Conservation (phyloP, 2,888 invertebrate species). For the Boloria euphrosyne region DNA sequence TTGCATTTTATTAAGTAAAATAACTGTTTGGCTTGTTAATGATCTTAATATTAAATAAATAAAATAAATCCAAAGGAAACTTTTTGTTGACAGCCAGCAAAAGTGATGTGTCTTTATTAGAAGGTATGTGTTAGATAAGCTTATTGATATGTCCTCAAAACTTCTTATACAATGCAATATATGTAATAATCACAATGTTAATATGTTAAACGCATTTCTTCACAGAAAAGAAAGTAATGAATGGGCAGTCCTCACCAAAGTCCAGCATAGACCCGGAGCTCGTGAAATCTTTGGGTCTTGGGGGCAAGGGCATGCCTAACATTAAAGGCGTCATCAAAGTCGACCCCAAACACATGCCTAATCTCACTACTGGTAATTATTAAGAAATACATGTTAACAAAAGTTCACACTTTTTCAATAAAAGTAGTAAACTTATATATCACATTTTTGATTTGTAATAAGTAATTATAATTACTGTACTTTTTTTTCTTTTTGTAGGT, state of each 20-base stretch:
- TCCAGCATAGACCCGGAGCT: constrained; percentile 76
- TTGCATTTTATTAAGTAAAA: no score
- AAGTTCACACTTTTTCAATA: neutral
- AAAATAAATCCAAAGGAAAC: neutral
- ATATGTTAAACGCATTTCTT: constrained; percentile 41
- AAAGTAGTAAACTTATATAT: neutral
- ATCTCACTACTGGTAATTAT: constrained; percentile 74
- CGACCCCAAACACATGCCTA: constrained; percentile 87
- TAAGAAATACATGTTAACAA: neutral
- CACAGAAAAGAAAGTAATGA: constrained; percentile 73
- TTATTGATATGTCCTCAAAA: neutral
- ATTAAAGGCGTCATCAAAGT: constrained; percentile 88
- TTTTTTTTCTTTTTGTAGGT: constrained; percentile 66
- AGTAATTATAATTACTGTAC: neutral
- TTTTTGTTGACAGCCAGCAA: constrained; percentile 25
- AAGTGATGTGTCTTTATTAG: constrained; percentile 19
- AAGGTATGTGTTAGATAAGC: constrained; percentile 20
- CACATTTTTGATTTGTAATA: neutral
- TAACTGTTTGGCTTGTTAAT: no score
- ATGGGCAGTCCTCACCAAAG: constrained; percentile 76
- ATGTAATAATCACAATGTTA: no score
- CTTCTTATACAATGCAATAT: neutral
- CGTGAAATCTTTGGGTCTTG: constrained; percentile 78
- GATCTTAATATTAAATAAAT: no score
- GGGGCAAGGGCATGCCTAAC: constrained; percentile 79